Evolutionary conservation across 2,113 vertebrate species (phyloP), one percentile per base, ranked within the genome.

Genomic region (Alexandromys fortis): DNA sequence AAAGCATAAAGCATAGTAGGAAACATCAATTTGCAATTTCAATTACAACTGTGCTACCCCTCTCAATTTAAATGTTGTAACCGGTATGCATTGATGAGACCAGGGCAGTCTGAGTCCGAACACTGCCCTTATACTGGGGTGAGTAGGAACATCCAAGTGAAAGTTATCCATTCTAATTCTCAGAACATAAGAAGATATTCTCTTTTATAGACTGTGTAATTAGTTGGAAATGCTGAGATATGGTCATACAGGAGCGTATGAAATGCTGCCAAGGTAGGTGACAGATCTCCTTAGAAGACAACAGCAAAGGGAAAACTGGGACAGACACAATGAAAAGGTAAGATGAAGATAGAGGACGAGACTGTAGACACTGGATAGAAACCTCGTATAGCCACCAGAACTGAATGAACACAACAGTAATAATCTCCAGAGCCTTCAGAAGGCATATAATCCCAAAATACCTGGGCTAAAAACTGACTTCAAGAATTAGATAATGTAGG

Each of bases 321-420:
- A 35, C 1, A 10, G n/a, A 61, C 33, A n/a, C 26, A 35, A 45
- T 7, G 52, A 30, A 11, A 17, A 42, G 0, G 26, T 5, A 33
- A 63, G 4, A 5, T 28, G 68, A 77, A 73, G 33, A 42, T 17
- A 61, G 52, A 45, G 16, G 9, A 28, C 24, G 42, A 28, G 21
- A 10, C 7, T 2, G 9, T 2, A 55, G 1, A 0, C 4, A 13
- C 7, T 14, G 5, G 12, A 4, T 68, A 5, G 13, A 83, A 30
- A 45, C 10, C 22, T 58, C 24, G 67, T 16, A 24, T 2, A 42
- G 28, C 3, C 16, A 73, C 86, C 1, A 30, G 75, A 33, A 33
- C 21, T 35, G 35, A 2, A 52, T 42, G 35, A 49, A 7, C 22
- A 45, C 22, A 21, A 2, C 13, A n/a, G 17, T 9, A 30, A 58